phyloP scores from a whole-genome alignment of 2,888 invertebrate genomes.

The Sphaerophoria taeniata region DNA sequence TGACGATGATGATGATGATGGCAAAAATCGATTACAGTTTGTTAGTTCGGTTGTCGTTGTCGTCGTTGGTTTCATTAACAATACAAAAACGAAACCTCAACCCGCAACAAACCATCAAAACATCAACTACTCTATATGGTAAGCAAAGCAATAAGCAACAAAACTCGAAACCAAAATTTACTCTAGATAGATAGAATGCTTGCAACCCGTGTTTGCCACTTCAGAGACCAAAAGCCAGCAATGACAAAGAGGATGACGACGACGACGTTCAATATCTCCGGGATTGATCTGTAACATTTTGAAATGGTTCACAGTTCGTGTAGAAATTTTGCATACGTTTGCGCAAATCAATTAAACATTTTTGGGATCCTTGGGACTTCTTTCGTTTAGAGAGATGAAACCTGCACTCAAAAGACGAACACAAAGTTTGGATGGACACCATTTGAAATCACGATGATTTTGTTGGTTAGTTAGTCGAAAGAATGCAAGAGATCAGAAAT shows the following conservation, averaged over 20 bases:
- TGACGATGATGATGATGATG: conserved; percentile 23
- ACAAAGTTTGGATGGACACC: background rate
- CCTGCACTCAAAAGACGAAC: conserved; percentile 9
- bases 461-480: conserved; percentile 7
- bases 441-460: conserved; percentile 46
- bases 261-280: conserved; percentile 43
- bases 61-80: conserved; percentile 47
- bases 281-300: conserved; percentile 53
- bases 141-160: conserved; percentile 45
- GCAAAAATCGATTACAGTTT: conserved; percentile 72
- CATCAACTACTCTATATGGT: conserved; percentile 31
- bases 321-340: conserved; percentile 27
- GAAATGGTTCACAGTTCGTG: conserved; percentile 16
- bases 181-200: conserved; percentile 52
- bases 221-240: background rate
- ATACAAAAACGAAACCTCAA: conserved; percentile 22
- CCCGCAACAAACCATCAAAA: conserved; percentile 25
- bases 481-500: conserved; percentile 27
- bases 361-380: background rate
- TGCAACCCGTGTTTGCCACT: background rate
- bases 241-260: conserved; percentile 9
- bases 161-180: conserved; percentile 45
- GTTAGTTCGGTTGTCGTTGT: conserved; percentile 45
- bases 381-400: conserved; percentile 1
- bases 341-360: conserved; percentile 67